Evolutionary conservation across 2,113 vertebrate genomes (phyloP), one percentile per base, ranked within the genome.

Genomic region (Fregetta grallaria): DNA sequence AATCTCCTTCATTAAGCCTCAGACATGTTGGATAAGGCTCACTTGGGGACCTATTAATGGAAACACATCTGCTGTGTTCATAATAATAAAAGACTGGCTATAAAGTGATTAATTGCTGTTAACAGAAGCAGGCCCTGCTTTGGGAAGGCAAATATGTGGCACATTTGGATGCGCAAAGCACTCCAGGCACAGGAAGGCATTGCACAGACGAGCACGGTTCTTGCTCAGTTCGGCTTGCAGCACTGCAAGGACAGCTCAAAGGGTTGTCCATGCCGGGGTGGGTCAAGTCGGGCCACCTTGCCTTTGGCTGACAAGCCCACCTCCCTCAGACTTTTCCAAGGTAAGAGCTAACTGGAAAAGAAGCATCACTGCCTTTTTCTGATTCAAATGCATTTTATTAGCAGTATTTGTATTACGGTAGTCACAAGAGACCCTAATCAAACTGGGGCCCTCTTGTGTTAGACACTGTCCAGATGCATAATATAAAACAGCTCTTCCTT

Each of bases 1-100:
- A 95, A 96, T 95, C 92, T 94, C 80, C 91, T 95, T 94, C 93
- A 91, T 95, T 94, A 94, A 94, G 68, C 93, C 82, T 84, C 87
- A 76, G 68, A 15, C 78, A 66, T 73, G 78, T 86, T 95, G 91
- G 84, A 79, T 80, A 88, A 97, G 68, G 75, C 83, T 97, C 96
- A 94, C 94, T 95, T 47, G 34, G 86, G 94, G 83, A 73, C 87
- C 79, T 96, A 84, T 94, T 94, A 96, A 94, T 90, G 93, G 93
- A 97, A 96, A 95, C 88, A 92, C 95, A 96, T 97, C 91, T 93
- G 89, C 89, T 96, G 78, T 9, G 1, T 83, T 77, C 89, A 32
- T 90, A 86, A 65, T 88, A 94, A 92, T 91, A 74, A 88, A 95
- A 95, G 27, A 23, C 50, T 53, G 45, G 32, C 91, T 92, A 52